Percentiles rank a stretch among this genome's conserved stretches.
Conservation (phyloP, 2,888 invertebrate species). For the Caenorhabditis parvicauda region DNA sequence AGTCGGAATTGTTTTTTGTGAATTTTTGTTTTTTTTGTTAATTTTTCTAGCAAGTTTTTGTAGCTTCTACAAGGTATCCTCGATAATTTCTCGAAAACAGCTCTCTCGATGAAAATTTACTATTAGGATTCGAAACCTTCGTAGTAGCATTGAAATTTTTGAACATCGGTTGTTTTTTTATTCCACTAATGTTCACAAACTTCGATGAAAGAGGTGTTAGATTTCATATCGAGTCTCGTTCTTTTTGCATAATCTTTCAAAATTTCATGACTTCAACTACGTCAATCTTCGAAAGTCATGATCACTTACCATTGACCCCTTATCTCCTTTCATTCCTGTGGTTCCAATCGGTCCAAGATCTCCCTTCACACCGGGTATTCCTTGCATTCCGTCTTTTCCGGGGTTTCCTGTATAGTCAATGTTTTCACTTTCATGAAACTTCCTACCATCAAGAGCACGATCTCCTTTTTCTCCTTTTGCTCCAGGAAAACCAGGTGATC, state of each 20-base stretch:
- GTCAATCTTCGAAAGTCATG: background rate
- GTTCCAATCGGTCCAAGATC: slow-evolving; percentile 48
- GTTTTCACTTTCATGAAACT: no score
- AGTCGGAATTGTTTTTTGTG: background rate
- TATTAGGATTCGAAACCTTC: no score
- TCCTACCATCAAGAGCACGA: slow-evolving; percentile 28
- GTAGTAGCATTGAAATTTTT: no score
- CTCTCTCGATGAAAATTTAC: no score
- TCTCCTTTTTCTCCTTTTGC: slow-evolving; percentile 47
- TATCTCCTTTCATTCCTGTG: slow-evolving; percentile 51
- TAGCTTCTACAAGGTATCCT: background rate
- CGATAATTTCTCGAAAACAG: no score
- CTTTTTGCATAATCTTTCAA: no score
- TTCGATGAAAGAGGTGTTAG: no score
- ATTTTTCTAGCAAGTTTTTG: background rate
- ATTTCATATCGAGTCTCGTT: no score
- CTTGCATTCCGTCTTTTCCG: slow-evolving; percentile 46
- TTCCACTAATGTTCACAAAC: background rate
- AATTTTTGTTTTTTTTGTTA: background rate
- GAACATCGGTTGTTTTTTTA: no score
- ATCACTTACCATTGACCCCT: slow-evolving; percentile 38
- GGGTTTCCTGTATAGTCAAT: slow-evolving; percentile 26
- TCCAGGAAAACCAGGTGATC: slow-evolving; percentile 46
- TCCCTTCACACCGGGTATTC: slow-evolving; percentile 49
- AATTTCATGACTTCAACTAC: background rate